These are phyloP conservation scores for Trogon melanurus DNA, from an alignment of 2,113 vertebrate genomes.

Conservation along the genomic window DNA sequence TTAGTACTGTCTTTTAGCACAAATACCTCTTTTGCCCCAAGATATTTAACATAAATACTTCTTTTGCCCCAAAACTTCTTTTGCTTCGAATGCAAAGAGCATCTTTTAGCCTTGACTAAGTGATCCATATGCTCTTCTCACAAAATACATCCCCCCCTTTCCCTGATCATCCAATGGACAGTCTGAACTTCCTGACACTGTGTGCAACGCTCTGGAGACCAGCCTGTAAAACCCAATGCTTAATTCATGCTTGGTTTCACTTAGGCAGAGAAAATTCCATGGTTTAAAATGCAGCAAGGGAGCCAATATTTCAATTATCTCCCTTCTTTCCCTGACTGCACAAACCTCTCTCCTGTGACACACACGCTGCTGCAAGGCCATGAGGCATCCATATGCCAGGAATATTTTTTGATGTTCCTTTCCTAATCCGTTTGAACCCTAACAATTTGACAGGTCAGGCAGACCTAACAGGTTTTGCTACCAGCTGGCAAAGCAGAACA, in stretches of 20 bases:
- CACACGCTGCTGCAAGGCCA: neutral
- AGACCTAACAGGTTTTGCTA: conserved; percentile 57
- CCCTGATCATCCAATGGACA: neutral
- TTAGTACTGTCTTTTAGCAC: neutral
- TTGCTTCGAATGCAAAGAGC: neutral
- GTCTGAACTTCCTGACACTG: neutral
- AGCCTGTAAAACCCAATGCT: neutral
- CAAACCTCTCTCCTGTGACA: neutral
- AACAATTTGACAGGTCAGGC: conserved; percentile 63
- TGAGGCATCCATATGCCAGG: neutral
- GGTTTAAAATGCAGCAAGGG: neutral
- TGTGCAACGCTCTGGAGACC: neutral
- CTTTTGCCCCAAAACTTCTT: neutral
- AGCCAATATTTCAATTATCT: neutral
- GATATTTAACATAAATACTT: neutral
- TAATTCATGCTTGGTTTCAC: neutral
- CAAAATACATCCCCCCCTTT: neutral
- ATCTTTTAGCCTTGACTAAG: neutral
- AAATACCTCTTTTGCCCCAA: neutral
- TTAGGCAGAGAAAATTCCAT: neutral
- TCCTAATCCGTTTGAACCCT: conserved; percentile 57
- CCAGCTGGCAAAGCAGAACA: conserved; percentile 24
- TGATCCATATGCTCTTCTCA: neutral
- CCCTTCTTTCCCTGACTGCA: neutral
- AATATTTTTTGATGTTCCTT: conserved; percentile 38